Conservation (phyloP, 2,797 vertebrate genomes). For the Pelobates cultripes region DNA sequence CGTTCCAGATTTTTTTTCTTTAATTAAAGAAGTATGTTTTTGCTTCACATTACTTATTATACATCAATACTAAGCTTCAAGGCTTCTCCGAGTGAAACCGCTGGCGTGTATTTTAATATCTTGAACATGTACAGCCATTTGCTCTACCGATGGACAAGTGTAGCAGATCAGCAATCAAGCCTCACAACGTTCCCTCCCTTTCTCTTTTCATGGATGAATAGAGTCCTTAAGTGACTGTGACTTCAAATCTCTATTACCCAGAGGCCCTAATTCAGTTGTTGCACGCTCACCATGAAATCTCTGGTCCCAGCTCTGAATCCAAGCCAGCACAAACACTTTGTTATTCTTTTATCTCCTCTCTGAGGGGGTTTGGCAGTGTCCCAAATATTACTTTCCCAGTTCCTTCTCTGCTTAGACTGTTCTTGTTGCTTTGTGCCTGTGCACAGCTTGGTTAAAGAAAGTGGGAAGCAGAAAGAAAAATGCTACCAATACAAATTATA, state of each 20-base stretch:
- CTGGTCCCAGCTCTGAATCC: conserved; percentile 40
- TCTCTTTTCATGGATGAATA: conserved; percentile 47
- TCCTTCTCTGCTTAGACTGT: conserved; percentile 8
- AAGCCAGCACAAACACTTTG: conserved; percentile 46
- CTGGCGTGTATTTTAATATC: conserved; percentile 5
- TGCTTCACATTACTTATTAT: background rate
- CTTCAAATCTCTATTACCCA: conserved; percentile 54
- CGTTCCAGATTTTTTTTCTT: no score
- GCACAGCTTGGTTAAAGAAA: conserved; percentile 9
- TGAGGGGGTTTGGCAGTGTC: conserved; percentile 40
- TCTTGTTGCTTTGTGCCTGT: conserved; percentile 13
- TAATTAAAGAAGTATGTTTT: background rate
- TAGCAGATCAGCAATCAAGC: conserved; percentile 16
- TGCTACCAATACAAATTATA: background rate
- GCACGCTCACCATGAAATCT: conserved; percentile 50
- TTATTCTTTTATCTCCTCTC: conserved; percentile 51
- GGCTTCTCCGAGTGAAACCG: background rate
- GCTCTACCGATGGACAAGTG: conserved; percentile 35
- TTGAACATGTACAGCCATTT: conserved; percentile 29
- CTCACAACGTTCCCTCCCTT: conserved; percentile 25
- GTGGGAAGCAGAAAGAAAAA: conserved; percentile 7
- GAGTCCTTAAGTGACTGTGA: conserved; percentile 54
- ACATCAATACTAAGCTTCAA: background rate
- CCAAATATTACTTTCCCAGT: conserved; percentile 47
- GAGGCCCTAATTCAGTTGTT: conserved; percentile 52